Evolutionary conservation across 2,113 vertebrate genomes (phyloP), one percentile per base, ranked within the genome.

Genomic region (Ploceus nigricollis): DNA sequence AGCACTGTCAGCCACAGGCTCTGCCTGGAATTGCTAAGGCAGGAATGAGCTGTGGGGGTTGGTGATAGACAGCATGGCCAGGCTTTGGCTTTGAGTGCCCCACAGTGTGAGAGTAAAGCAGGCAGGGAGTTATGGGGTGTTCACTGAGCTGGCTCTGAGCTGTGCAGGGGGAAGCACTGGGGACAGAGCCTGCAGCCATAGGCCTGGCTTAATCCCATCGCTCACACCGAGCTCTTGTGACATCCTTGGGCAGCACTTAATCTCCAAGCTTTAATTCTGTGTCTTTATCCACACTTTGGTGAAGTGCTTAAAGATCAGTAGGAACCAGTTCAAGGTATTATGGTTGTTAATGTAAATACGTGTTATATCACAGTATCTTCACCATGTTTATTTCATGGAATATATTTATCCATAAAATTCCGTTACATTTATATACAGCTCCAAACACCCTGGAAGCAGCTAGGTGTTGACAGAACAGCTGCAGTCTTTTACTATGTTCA

Each of bases 401-500:
- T 96, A 45, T 68, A 91, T 86, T 96, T 95, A 82, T 80, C 87
- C 85, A 88, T 95, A 93, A 95, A 96, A 93, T 66, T 87, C 89
- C 86, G 66, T 86, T 86, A 19, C 79, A 78, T 93, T 94, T 96
- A 82, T 84, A 69, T 87, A 75, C 86, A 90, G 93, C 87, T 93
- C 87, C 90, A 78, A 92, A 91, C 92, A 92, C 76, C 80, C 69
- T 95, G 82, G 72, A 93, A 96, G 80, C 86, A 96, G 82, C 86
- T 89, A 94, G 92, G 92, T 85, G 64, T 96, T 95, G 90, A 94
- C 90, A 84, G 94, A 96, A 90, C 93, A 95, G 92, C 92, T 96
- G 93, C 94, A 90, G 82, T 94, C 88, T 96, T 97, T 95, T 95
- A 97, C 96, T 97, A 83, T 88, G 82, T 96, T 96, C 96, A 96